Conservation (phyloP, 1,140 invertebrate species). For the Papilio helenus region DNA sequence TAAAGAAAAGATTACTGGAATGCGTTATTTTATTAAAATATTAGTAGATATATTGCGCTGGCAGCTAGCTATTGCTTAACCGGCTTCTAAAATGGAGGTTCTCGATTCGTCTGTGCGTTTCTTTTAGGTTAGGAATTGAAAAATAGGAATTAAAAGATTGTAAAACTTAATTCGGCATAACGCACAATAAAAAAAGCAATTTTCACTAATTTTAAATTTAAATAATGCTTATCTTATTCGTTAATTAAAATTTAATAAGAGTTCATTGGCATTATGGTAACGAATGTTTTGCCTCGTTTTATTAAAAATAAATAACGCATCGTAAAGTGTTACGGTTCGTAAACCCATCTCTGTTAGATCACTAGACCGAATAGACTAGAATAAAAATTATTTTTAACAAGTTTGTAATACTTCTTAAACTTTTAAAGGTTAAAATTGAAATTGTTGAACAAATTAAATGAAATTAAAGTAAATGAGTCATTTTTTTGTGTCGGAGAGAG, state of each 20-base stretch:
- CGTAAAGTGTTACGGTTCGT: slow-evolving; percentile 35
- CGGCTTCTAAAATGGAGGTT: too few relatives aligned
- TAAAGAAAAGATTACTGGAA: too few relatives aligned
- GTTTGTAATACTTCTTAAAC: background rate
- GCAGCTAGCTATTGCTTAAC: too few relatives aligned
- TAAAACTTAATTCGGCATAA: slow-evolving; percentile 18
- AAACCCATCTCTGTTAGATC: slow-evolving; percentile 30
- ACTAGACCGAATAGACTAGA: slow-evolving; percentile 38
- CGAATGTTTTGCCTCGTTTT: slow-evolving; percentile 32
- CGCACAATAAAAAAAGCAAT: background rate
- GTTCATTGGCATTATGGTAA: slow-evolving; percentile 36
- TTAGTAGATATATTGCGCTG: too few relatives aligned
- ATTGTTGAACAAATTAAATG: background rate
- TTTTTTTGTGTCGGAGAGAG: too few relatives aligned
- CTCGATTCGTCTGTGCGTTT: too few relatives aligned
- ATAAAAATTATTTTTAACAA: background rate
- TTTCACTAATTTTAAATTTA: slow-evolving; percentile 19
- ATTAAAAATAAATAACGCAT: slow-evolving; percentile 33
- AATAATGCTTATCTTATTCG: slow-evolving; percentile 27
- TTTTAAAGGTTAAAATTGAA: background rate
- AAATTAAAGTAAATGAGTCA: background rate
- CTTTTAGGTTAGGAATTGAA: background rate
- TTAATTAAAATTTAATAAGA: slow-evolving; percentile 37
- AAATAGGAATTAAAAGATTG: background rate
- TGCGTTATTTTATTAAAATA: too few relatives aligned